A percentile compares a stretch with the other conserved stretches of the same genome.
Conservation (phyloP, 2,113 vertebrate genomes). For the Nothoprocta perdicaria region DNA sequence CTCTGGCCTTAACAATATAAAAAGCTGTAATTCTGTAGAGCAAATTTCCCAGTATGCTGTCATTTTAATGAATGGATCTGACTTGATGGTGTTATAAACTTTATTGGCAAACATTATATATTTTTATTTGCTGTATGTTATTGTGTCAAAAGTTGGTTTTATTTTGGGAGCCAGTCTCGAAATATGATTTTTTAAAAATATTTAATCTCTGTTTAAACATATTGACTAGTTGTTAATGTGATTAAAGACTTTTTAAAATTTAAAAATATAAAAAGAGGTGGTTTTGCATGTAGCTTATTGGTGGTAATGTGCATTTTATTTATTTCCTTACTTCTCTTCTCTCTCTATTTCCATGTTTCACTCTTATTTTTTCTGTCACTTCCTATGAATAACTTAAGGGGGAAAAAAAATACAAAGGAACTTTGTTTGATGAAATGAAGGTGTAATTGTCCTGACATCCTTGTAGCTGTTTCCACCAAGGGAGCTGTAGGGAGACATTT, state of each 20-base stretch:
- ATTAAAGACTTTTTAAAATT: not conserved
- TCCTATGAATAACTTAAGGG: not conserved
- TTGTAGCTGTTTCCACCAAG: not conserved
- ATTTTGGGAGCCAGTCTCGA: not conserved
- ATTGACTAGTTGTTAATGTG: not conserved
- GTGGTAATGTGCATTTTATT: not conserved
- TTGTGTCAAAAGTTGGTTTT: not conserved
- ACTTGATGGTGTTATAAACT: not conserved
- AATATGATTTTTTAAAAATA: not conserved
- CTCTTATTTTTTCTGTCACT: not conserved
- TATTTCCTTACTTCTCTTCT: not conserved
- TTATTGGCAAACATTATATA: accelerated
- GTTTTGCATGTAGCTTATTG: too few species aligned
- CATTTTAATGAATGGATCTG: not conserved
- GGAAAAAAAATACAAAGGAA: too few species aligned
- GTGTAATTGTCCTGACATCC: not conserved
- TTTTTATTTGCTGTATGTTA: not conserved
- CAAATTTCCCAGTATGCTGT: not conserved
- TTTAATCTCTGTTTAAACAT: not conserved
- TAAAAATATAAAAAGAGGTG: too few species aligned
- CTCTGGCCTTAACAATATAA: not conserved
- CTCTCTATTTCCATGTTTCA: accelerated
- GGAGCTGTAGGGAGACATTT: not conserved
- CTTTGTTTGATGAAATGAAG: not conserved
- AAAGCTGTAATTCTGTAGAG: not conserved